Evolutionary conservation across 2,888 invertebrate species (phyloP), one percentile per base, ranked within the genome.

Genomic region (Apodemia duryi): DNA sequence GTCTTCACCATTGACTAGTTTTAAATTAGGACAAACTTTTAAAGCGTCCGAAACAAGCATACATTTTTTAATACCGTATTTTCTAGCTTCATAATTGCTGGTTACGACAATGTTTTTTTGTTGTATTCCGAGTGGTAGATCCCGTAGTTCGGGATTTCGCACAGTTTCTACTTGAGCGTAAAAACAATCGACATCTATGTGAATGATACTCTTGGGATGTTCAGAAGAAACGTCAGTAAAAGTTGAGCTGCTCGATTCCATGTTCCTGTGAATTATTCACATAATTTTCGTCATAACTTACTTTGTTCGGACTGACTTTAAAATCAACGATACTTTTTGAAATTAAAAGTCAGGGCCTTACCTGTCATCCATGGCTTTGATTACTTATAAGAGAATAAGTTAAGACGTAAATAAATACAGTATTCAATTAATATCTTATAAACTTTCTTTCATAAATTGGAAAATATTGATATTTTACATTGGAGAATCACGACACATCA

Each of bases 131-230:
- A 97, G 83, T 41, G 97, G 96, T 73, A 94, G 93, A 65, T 89
- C 87, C 69, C 93, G 91, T 65, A 96, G 84, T 74, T 94, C 91
- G 3, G 96, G 96, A 80, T 95, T 94, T 72, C 94, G 93, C 66
- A 95, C 82, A 93, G 95, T 96, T 87, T 97, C 97, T 71, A 97
- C 96, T 93, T 97, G 97, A 68, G 97, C 97, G 86, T 97, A 97
- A 86, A 96, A 97, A 82, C 95, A 97, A 83, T 97, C 97, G 80
- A 96, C 92, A 81, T 97, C 97, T 75, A 97, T 91, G 81, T 97
- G 97, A 77, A 97, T 93, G 73, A 97, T 95, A 69, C 94, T 94
- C 77, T 94, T 94, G 65, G 93, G 88, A 84, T 96, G 96, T 70
- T 86, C 88, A 70, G 76, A 81, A 69, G 82, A 83, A 72, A 77